phyloP scores from a whole-genome alignment of 2,888 invertebrate genomes.

The Drosophila austrosaltans region DNA sequence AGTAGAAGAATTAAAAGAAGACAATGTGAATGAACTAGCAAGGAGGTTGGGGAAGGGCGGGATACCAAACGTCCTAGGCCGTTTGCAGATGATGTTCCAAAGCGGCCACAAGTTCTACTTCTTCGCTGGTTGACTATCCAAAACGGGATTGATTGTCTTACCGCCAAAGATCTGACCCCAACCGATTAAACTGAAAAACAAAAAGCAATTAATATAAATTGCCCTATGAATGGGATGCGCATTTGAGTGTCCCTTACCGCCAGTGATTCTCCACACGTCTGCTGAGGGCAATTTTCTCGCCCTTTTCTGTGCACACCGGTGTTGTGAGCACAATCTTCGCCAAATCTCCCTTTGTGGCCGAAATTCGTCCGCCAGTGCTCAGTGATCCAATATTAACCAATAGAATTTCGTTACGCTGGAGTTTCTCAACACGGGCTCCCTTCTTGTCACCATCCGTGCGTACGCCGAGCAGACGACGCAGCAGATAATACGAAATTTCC shows the following conservation, averaged over 20 bases:
- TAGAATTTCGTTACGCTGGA: slow-evolving; percentile 94
- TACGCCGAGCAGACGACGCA: slow-evolving; percentile 97
- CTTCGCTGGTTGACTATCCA: slow-evolving; percentile 70
- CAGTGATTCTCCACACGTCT: slow-evolving; percentile 99
- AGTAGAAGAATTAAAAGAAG: slow-evolving; percentile 38
- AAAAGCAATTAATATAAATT: background rate
- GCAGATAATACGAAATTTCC: slow-evolving; percentile 98
- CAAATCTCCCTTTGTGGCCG: slow-evolving; percentile 97
- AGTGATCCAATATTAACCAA: slow-evolving; percentile 99
- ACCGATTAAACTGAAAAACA: slow-evolving; percentile 93
- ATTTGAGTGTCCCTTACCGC: slow-evolving; percentile 87
- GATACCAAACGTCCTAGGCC: slow-evolving; percentile 25
- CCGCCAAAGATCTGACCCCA: slow-evolving; percentile 99
- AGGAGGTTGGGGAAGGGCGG: slow-evolving; percentile 22
- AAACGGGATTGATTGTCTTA: slow-evolving; percentile 93
- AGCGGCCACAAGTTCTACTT: slow-evolving; percentile 49
- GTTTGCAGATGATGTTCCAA: slow-evolving; percentile 15
- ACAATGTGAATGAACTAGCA: slow-evolving; percentile 42
- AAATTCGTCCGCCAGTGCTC: slow-evolving; percentile 97
- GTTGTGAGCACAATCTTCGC: slow-evolving; percentile 98
- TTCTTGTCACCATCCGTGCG: slow-evolving; percentile 99
- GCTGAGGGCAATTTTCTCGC: slow-evolving; percentile 99
- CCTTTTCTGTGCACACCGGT: slow-evolving; percentile 99
- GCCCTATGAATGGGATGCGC: background rate
- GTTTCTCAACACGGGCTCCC: slow-evolving; percentile 97